Evolutionary conservation across 2,888 invertebrate genomes (phyloP).

Genomic region (Quadroppia sp.): DNA sequence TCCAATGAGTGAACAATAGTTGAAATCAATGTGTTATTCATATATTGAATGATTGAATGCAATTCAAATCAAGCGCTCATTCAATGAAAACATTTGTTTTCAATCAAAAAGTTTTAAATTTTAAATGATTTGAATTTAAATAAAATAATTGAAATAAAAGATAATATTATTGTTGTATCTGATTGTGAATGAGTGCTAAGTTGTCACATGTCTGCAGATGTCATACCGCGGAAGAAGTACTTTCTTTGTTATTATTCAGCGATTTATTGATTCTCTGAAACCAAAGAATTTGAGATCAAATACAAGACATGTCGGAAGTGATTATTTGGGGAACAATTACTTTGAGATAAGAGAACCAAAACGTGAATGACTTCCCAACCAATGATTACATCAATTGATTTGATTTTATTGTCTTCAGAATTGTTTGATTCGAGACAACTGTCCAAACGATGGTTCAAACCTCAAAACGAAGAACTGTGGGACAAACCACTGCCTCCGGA

Average conservation of each 20-base stretch:
- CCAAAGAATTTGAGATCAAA: neutral
- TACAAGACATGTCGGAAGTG: slow-evolving; percentile 14
- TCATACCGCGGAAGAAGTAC: slow-evolving; percentile 27
- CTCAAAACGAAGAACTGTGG: slow-evolving; percentile 29
- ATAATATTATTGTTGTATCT: too few relatives aligned
- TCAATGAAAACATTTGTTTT: too few relatives aligned
- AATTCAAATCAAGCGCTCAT: too few relatives aligned
- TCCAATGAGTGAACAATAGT: too few relatives aligned
- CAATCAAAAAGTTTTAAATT: too few relatives aligned
- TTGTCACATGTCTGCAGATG: neutral
- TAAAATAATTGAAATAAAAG: too few relatives aligned
- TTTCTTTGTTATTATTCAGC: slow-evolving; percentile 11
- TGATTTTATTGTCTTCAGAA: slow-evolving; percentile 13
- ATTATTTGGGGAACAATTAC: slow-evolving; percentile 41
- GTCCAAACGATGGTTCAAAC: slow-evolving; percentile 35
- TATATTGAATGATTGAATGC: too few relatives aligned
- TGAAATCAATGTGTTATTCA: too few relatives aligned
- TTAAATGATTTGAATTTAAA: too few relatives aligned
- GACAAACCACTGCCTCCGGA: slow-evolving; percentile 39
- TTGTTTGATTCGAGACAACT: neutral
- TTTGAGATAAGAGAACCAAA: slow-evolving; percentile 23
- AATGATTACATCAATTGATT: neutral
- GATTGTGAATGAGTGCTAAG: too few relatives aligned
- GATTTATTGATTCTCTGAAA: slow-evolving; percentile 16
- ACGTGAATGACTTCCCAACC: neutral